phyloP scores from a whole-genome alignment of 2,797 vertebrate genomes.

The Lithobates sylvaticus region DNA sequence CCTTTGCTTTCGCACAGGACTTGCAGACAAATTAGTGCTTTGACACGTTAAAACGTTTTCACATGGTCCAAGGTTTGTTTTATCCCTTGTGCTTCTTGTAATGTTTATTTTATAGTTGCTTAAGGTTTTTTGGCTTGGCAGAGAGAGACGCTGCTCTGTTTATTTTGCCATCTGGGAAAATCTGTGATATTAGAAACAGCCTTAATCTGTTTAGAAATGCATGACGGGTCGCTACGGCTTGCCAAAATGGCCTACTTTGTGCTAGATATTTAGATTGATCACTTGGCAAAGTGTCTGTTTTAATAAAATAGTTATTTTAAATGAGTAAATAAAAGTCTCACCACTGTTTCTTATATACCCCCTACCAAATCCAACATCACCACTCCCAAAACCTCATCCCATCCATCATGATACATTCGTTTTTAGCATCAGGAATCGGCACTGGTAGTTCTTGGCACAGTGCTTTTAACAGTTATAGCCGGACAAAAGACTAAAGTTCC shows the following conservation, averaged over 20 bases:
- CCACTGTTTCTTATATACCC: too few relatives aligned
- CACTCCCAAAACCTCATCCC: too few relatives aligned
- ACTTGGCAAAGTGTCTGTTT: neutral
- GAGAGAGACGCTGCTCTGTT: slow-evolving; percentile 65
- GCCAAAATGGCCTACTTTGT: slow-evolving; percentile 62
- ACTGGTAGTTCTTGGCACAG: too few relatives aligned
- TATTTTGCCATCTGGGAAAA: slow-evolving; percentile 66
- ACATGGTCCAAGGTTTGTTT: slow-evolving; percentile 57
- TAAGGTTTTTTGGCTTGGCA: slow-evolving; percentile 65
- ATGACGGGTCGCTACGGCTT: slow-evolving; percentile 59
- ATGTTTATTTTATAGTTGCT: slow-evolving; percentile 65
- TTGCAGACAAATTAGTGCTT: slow-evolving; percentile 22
- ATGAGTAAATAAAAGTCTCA: too few relatives aligned
- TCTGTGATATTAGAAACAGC: slow-evolving; percentile 63
- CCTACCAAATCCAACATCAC: too few relatives aligned
- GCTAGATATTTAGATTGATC: slow-evolving; percentile 59
- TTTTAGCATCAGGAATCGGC: too few relatives aligned
- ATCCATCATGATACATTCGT: too few relatives aligned
- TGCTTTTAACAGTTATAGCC: too few relatives aligned
- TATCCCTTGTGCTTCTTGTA: slow-evolving; percentile 3
- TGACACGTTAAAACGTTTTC: slow-evolving; percentile 28
- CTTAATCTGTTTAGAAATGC: slow-evolving; percentile 70
- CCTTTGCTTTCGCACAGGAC: slow-evolving; percentile 1
- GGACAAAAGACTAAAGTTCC: too few relatives aligned
- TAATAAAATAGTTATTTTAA: too few relatives aligned